Base-by-base conservation (phyloP, 2,797 vertebrate species). In the Notolepis coatsorum region DNA sequence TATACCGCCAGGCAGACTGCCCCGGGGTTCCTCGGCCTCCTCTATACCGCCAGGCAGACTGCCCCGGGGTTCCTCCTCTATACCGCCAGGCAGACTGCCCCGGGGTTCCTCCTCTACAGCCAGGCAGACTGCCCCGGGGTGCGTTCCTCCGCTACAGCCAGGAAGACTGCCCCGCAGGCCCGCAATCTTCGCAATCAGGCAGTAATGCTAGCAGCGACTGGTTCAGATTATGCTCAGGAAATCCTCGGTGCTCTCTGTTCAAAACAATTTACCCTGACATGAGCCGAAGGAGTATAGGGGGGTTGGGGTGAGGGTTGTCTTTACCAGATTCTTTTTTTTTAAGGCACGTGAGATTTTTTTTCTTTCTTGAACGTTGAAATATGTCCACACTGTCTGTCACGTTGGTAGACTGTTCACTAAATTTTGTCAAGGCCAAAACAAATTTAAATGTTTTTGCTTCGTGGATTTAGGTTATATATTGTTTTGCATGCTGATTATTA, bases 141-240 rank as follows among this genome's bases (percentile, higher is more conserved):
- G 13, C 13, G 7, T 56, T 43, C 39, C 17, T 41, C 18, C 17
- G 37, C 73, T 84, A 75, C 77, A 80, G 82, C 73, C 71, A 71
- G 73, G 77, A 69, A 84, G 31, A 59, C 48, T 50, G 20, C 48
- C 27, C 48, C 31, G 30, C 48, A 68, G 84, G 78, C 68, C 82
- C 66, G 84, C 89, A 86, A 87, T 90, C 86, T 86, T 80, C 80
- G 89, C 88, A 92, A 91, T 91, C 90, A 90, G 82, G 72, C 84
- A 85, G 81, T 82, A 89, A 91, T 84, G 88, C 91, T 81, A 70
- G 81, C 90, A 84, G 88, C 84, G 88, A 92, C 92, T 94, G 93
- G 90, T 94, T 93, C 90, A 88, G 90, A 94, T 94, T 94, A 94
- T 87, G 83, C 84, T 88, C 91, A 93, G 93, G 93, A 94, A 93